These are phyloP conservation scores for Tympanoctomys barrerae DNA, from an alignment of 2,797 vertebrate species.

Conservation along the genomic window DNA sequence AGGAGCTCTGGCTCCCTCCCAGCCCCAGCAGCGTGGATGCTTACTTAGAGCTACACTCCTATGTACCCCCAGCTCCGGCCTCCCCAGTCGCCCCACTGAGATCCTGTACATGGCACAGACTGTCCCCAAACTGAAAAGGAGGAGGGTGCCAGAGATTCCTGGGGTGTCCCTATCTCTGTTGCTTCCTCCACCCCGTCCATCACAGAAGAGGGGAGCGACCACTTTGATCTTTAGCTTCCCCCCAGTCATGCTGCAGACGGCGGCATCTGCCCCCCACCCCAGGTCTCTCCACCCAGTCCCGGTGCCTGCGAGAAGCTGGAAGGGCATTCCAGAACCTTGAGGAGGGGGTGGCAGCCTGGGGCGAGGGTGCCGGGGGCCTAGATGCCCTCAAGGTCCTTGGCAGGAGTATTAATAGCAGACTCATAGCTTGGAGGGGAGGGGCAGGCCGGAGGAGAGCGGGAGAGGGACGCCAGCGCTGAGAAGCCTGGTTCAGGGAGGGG, in stretches of 20 bases:
- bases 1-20: background rate
- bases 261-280: background rate
- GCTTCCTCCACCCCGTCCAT: background rate
- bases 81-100: background rate
- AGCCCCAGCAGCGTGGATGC: background rate
- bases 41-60: background rate
- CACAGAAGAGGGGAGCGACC: conserved; percentile 35
- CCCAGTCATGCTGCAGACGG: conserved; percentile 49
- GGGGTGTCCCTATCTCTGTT: conserved; percentile 56
- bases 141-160: conserved; percentile 65
- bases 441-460: conserved; percentile 45
- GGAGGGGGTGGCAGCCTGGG: conserved; percentile 56
- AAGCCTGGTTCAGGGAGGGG: conserved; percentile 17
- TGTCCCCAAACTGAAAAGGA: conserved; percentile 26
- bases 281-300: conserved; percentile 38
- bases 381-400: conserved; percentile 82
- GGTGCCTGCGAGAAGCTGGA: background rate
- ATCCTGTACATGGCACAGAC: background rate
- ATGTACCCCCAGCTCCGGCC: background rate
- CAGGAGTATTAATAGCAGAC: conserved; percentile 81
- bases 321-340: conserved; percentile 64
- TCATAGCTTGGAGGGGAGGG: conserved; percentile 78
- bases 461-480: background rate
- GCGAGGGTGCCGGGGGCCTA: conserved; percentile 48
- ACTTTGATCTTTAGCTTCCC: conserved; percentile 66